These are phyloP conservation scores for Nyctibius grandis DNA, from an alignment of 2,797 vertebrate genomes.

Conservation along the genomic window DNA sequence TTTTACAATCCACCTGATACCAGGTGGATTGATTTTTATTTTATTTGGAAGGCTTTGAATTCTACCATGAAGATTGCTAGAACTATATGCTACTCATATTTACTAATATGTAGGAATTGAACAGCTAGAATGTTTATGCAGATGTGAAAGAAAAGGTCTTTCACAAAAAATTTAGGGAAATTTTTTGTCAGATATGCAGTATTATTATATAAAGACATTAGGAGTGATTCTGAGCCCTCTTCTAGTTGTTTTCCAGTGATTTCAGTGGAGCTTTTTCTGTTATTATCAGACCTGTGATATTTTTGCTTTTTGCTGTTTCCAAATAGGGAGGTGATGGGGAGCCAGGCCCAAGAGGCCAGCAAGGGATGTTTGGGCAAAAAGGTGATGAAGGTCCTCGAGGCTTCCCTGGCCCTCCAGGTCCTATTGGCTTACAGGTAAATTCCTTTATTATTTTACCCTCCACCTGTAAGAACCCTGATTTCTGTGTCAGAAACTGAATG, in stretches of 20 bases:
- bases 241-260: not conserved
- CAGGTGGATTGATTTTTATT: not conserved
- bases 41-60: not conserved
- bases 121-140: not conserved
- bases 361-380: slow-evolving; percentile 99
- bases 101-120: not conserved
- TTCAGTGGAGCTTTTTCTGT: not conserved
- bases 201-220: not conserved
- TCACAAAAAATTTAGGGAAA: not conserved
- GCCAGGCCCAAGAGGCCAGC: slow-evolving; percentile 94
- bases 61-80: not conserved
- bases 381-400: slow-evolving; percentile 96
- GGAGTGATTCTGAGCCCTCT: not conserved
- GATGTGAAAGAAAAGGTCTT: not conserved
- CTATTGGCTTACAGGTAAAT: slow-evolving; percentile 94
- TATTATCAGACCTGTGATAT: not conserved
- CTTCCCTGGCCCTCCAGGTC: slow-evolving; percentile 95
- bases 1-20: not conserved
- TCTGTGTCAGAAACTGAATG: not conserved
- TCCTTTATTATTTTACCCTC: not conserved
- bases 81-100: not conserved
- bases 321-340: slow-evolving; percentile 93
- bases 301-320: not conserved
- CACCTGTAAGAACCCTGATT: not conserved
- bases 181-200: not conserved